Conservation (phyloP, 2,797 vertebrate genomes). For the Chelidonichthys spinosus region DNA sequence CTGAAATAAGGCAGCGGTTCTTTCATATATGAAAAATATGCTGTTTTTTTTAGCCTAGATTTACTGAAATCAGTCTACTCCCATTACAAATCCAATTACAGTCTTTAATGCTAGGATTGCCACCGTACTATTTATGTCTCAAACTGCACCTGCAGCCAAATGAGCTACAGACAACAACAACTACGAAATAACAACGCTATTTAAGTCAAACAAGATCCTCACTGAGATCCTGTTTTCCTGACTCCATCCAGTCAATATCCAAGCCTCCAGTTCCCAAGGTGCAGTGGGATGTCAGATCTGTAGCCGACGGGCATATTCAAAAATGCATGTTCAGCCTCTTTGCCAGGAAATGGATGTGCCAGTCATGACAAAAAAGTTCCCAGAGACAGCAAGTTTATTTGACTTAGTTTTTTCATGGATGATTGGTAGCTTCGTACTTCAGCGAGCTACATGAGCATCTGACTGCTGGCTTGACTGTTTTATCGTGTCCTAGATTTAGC, state of each 20-base stretch:
- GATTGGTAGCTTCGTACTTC: constrained; percentile 59
- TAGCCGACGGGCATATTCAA: constrained; percentile 71
- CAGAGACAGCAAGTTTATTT: constrained; percentile 76
- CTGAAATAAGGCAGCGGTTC: background rate
- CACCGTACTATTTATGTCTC: constrained; percentile 30
- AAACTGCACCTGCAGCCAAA: constrained; percentile 50
- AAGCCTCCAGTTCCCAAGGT: constrained; percentile 66
- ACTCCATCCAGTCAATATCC: constrained; percentile 64
- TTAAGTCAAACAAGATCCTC: constrained; percentile 63
- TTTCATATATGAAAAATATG: background rate
- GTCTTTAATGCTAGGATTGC: background rate
- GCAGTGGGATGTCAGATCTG: constrained; percentile 71
- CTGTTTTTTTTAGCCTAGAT: constrained; percentile 11
- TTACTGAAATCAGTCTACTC: constrained; percentile 7
- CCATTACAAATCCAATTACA: constrained; percentile 38
- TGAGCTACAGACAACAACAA: constrained; percentile 61
- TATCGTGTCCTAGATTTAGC: constrained; percentile 62
- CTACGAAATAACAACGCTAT: constrained; percentile 55
- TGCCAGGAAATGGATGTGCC: constrained; percentile 70
- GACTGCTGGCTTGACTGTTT: constrained; percentile 61
- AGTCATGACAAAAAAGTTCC: constrained; percentile 74
- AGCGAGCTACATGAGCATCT: constrained; percentile 46
- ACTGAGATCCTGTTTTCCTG: constrained; percentile 46
- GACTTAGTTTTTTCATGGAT: constrained; percentile 65
- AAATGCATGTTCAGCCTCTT: constrained; percentile 80